Conservation (phyloP, 2,113 vertebrate genomes). For the Cynoglossus semilaevis region DNA sequence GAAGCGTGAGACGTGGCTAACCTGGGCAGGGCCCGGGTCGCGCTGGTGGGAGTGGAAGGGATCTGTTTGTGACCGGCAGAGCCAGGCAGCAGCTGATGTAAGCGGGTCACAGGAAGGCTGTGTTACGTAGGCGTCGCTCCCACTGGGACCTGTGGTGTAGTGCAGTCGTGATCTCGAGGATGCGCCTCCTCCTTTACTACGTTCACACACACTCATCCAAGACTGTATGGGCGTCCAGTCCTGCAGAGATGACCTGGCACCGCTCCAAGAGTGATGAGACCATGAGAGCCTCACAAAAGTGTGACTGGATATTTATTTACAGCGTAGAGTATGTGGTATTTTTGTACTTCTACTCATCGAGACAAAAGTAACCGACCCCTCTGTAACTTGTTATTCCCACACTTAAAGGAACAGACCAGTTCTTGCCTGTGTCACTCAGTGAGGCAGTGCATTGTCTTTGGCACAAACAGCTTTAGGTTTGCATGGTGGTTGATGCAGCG, state of each 20-base stretch:
- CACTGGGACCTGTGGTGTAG: conserved; percentile 36
- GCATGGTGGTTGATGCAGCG: conserved; percentile 48
- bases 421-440: conserved; percentile 33
- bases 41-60: conserved; percentile 23
- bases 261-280: neutral
- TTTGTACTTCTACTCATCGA: neutral
- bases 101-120: conserved; percentile 58
- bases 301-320: neutral
- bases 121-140: conserved; percentile 46
- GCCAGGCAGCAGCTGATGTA: conserved; percentile 42
- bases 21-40: conserved; percentile 51
- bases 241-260: conserved; percentile 3
- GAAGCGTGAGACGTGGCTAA: conserved; percentile 47
- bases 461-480: conserved; percentile 54
- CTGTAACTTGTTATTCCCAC: conserved; percentile 18
- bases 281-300: neutral
- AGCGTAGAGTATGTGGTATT: neutral
- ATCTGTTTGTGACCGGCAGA: conserved; percentile 32
- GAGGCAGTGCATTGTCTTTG: conserved; percentile 40
- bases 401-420: conserved; percentile 27
- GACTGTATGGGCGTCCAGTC: neutral
- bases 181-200: conserved; percentile 27
- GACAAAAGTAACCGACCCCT: conserved; percentile 5
- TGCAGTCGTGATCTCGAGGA: conserved; percentile 36
- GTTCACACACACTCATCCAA: conserved; percentile 26